A percentile compares a stretch with the other conserved stretches of the same genome.
These are phyloP conservation scores for Sycobia sp. DNA, from an alignment of 1,140 invertebrate genomes.

Conservation along the genomic window DNA sequence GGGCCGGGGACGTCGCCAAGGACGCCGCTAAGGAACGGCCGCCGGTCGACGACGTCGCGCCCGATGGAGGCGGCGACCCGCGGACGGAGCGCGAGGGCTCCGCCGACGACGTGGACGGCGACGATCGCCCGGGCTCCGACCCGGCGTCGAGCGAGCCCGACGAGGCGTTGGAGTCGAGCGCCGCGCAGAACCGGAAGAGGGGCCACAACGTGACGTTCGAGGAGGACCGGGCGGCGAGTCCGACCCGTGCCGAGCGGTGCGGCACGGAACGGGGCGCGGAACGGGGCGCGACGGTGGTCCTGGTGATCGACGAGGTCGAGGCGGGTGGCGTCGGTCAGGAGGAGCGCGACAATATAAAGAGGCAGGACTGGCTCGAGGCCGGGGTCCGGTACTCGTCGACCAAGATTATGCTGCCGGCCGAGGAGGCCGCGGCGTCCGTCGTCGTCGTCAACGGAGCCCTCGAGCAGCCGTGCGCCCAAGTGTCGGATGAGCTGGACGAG, in stretches of 20 bases:
- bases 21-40: no score
- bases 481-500: slow-evolving; percentile 6
- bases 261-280: neutral
- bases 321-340: slow-evolving; percentile 40
- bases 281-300: slow-evolving; percentile 46
- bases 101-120: neutral
- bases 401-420: slow-evolving; percentile 54
- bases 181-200: slow-evolving; percentile 3
- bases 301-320: slow-evolving; percentile 50
- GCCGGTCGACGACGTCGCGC: neutral
- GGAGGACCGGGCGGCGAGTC: slow-evolving; percentile 7
- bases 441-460: slow-evolving; percentile 45
- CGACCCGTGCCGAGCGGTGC: neutral
- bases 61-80: neutral
- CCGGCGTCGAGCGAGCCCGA: neutral
- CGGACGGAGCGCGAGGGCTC: neutral
- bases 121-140: neutral
- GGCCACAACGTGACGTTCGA: slow-evolving; percentile 6
- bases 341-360: slow-evolving; percentile 52
- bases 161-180: neutral
- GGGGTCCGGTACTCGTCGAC: slow-evolving; percentile 58
- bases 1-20: no score
- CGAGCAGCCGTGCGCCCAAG: slow-evolving; percentile 22
- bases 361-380: slow-evolving; percentile 58
- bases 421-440: slow-evolving; percentile 35